phyloP scores from a whole-genome alignment of 2,888 invertebrate species.

The Nomada hirtipes region DNA sequence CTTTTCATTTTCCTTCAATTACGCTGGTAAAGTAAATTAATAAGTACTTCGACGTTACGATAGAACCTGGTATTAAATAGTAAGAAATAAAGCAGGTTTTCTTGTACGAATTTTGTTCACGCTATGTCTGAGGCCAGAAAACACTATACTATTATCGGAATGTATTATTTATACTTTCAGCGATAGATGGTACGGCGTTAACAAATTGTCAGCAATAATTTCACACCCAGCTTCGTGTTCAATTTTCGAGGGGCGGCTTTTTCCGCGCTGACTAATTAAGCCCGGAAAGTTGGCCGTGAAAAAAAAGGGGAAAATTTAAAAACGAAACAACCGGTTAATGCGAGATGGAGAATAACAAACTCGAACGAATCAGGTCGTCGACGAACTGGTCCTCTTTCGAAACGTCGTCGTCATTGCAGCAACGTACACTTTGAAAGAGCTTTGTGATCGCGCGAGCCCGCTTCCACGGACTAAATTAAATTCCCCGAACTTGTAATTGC shows the following conservation, averaged over 20 bases:
- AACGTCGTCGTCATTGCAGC: constrained; percentile 29
- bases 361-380: background rate
- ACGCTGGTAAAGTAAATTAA: too few relatives aligned
- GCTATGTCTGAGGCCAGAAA: too few relatives aligned
- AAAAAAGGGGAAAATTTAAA: background rate
- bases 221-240: background rate
- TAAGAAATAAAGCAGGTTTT: too few relatives aligned
- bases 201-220: background rate
- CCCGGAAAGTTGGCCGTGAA: background rate
- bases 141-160: background rate
- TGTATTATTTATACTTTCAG: background rate
- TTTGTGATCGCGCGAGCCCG: constrained; percentile 21
- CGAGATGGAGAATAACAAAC: constrained; percentile 21
- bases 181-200: background rate
- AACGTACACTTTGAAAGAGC: constrained; percentile 16
- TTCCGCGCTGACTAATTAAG: background rate
- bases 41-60: too few relatives aligned
- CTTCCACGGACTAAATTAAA: constrained; percentile 51
- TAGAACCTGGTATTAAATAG: too few relatives aligned
- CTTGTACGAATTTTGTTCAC: too few relatives aligned
- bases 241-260: too few relatives aligned
- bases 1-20: too few relatives aligned
- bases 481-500: constrained; percentile 58
- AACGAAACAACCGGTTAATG: background rate
- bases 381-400: background rate